Evolutionary conservation across 37 sponge, comb jelly and placozoan genomes (phyloP), one percentile per base, ranked within the genome.

Genomic region (Hexactinellida sp.): DNA sequence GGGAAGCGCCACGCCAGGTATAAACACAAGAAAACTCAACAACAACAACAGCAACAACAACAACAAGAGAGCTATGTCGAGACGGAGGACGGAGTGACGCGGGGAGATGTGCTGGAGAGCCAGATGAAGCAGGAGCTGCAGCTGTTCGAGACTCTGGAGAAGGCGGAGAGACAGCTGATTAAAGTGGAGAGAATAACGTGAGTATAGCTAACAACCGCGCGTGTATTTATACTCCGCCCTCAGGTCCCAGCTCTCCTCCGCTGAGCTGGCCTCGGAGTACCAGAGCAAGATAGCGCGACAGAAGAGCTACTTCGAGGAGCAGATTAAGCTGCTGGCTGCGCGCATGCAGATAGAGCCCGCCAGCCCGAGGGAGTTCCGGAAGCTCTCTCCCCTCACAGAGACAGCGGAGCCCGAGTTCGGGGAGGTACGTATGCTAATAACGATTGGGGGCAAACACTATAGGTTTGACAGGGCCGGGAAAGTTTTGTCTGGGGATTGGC

Each of bases 41-140:
- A 10, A 7, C 3, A 23, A 63, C 32, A 63, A 10, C 47, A 13
- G 47, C 5, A 41, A 13, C 13, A 5, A 41, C 47, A 41, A 16
- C 47, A 13, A 41, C 47, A 13, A 5, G 13, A 41, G 10, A 16
- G 47, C 47, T 63, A n/a, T 10, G 13, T n/a, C 25, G 19, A 5
- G 3, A 7, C 34, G 13, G 30, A n/a, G 76, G 28, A 63, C 32
- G 25, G 32, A 32, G 34, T 7, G 34, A 10, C 3, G 16, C 13
- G 16, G 9, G 52, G 34, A 7, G 76, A 63, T 63, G 3, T 63
- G 76, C 34, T 63, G 34, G 28, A 32, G 34, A 28, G 13, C 5
- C 76, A 63, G 76, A 63, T 63, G 76, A 63, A n/a, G 13, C 76
- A 63, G 34, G 32, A 63, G 76, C 76, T 63, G 28, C 32, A 63